Percentiles rank a stretch among this genome's conserved stretches.
phyloP scores from a whole-genome alignment of 2,888 invertebrate genomes.

The Drosophila nr. fundita region DNA sequence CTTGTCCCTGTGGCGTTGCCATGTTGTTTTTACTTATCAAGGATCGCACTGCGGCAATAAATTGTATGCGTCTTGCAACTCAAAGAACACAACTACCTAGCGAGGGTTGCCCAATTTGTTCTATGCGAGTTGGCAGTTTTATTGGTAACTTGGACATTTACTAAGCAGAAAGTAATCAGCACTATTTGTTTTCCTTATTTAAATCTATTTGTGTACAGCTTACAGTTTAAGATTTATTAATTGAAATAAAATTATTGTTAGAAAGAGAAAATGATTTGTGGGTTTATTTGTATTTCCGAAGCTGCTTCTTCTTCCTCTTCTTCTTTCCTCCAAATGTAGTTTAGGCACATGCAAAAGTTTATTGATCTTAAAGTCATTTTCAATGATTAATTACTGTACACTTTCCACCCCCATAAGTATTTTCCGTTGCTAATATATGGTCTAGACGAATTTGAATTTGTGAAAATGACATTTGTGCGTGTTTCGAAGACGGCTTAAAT shows the following conservation, averaged over 20 bases:
- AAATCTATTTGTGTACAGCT: background rate
- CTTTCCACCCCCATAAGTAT: background rate
- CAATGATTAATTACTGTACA: conserved; percentile 5
- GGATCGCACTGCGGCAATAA: conserved; percentile 52
- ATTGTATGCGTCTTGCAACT: conserved; percentile 23
- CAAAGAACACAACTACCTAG: conserved; percentile 2
- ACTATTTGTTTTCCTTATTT: background rate
- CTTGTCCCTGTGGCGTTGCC: conserved; percentile 19
- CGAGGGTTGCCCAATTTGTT: conserved; percentile 4
- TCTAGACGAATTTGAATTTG: conserved; percentile 2
- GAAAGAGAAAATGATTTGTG: background rate
- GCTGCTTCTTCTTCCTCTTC: background rate
- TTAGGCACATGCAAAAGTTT: background rate
- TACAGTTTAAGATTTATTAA: background rate
- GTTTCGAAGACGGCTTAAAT: conserved; percentile 48
- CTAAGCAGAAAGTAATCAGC: background rate
- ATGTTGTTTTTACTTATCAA: conserved; percentile 50
- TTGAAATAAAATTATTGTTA: no score
- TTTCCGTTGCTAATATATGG: conserved; percentile 2
- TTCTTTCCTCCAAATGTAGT: background rate
- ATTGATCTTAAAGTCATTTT: background rate
- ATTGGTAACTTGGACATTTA: background rate
- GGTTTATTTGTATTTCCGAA: background rate
- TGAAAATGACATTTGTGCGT: conserved; percentile 74
- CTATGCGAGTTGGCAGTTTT: background rate